phyloP scores from a whole-genome alignment of 2,888 invertebrate species.

The Pammene aurita region DNA sequence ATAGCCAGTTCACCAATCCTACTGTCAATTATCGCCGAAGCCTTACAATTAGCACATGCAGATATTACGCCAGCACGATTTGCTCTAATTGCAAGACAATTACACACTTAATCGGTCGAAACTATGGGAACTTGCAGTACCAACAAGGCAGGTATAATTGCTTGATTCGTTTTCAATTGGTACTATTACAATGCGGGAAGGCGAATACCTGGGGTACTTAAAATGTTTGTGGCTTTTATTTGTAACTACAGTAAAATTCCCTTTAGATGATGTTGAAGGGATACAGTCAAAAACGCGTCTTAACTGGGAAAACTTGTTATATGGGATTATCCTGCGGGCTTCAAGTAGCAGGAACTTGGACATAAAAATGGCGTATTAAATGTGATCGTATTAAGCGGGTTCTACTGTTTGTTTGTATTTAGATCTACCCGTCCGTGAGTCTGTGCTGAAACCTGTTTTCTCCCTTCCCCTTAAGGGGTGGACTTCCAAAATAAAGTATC shows the following conservation, averaged over 20 bases:
- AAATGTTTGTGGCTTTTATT: conserved; percentile 6
- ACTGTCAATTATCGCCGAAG: conserved; percentile 69
- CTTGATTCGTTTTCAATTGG: conserved; percentile 39
- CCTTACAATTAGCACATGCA: conserved; percentile 70
- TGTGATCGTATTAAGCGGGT: no score
- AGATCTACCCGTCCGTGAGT: no score
- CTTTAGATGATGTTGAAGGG: no score
- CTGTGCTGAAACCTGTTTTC: no score
- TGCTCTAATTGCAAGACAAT: conserved; percentile 70
- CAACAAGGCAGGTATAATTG: conserved; percentile 42
- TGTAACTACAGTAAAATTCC: not conserved
- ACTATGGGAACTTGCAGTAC: conserved; percentile 45
- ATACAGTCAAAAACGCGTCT: no score
- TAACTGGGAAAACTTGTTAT: no score
- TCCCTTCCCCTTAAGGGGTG: no score
- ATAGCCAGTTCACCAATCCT: not conserved
- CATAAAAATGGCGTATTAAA: no score
- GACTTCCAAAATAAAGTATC: no score
- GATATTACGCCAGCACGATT: conserved; percentile 60
- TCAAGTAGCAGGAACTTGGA: no score
- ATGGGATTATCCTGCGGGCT: no score
- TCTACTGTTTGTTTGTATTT: no score
- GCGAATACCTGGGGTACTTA: conserved; percentile 14
- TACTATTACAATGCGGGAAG: conserved; percentile 30
- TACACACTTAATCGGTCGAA: conserved; percentile 64